These are phyloP conservation scores for Hypolimnas misippus DNA, from an alignment of 2,888 invertebrate genomes.

Conservation along the genomic window DNA sequence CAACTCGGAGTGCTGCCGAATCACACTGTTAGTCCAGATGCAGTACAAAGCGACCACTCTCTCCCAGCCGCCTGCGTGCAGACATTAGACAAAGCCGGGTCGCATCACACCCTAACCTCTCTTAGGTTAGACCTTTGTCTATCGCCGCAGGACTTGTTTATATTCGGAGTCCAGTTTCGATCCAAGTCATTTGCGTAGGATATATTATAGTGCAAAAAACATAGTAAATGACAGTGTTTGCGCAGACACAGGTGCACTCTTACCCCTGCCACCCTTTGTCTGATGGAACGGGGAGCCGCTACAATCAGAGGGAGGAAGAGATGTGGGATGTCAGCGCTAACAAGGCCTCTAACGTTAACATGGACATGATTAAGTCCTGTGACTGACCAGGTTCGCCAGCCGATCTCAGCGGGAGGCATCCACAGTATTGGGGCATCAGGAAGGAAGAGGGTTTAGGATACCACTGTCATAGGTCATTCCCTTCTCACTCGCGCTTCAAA, in stretches of 20 bases:
- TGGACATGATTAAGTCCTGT: not conserved
- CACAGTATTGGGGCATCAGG: not conserved
- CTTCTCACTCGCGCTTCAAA: too few relatives aligned
- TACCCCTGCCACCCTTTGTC: not conserved
- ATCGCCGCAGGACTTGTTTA: too few relatives aligned
- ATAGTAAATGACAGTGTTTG: not conserved
- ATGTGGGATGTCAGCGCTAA: not conserved
- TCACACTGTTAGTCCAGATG: too few relatives aligned
- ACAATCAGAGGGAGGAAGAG: not conserved
- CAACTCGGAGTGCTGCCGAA: too few relatives aligned
- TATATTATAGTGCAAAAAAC: not conserved
- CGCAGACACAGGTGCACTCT: too few relatives aligned
- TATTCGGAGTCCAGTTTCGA: not conserved
- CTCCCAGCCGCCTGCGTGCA: too few relatives aligned
- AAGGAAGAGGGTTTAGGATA: not conserved
- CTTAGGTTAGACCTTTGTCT: too few relatives aligned
- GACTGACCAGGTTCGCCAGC: not conserved
- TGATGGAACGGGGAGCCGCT: not conserved
- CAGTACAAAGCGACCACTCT: too few relatives aligned
- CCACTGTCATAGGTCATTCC: not conserved
- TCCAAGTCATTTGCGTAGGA: not conserved
- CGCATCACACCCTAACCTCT: too few relatives aligned
- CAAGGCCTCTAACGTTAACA: not conserved
- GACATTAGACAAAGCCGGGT: too few relatives aligned
- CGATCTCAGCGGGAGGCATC: not conserved